Evolutionary conservation across 2,113 vertebrate species (phyloP), one percentile per base, ranked within the genome.

Genomic region (Genyomyrus donnyi): DNA sequence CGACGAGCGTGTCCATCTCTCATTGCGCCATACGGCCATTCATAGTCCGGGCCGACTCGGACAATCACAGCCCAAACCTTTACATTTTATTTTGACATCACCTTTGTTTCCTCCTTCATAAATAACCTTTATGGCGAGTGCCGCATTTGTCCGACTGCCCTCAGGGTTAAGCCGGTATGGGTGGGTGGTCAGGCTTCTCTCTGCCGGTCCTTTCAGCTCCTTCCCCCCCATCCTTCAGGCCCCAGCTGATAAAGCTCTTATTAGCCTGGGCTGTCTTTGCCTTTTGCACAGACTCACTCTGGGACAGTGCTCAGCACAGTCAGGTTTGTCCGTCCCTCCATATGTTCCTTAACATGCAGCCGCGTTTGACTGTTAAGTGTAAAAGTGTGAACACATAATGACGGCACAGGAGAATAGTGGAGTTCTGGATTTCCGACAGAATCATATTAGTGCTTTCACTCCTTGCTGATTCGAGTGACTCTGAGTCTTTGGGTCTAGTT

Each of bases 131-230:
- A 50, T 17, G 24, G 45, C 0, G 46, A 9, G 45, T 88, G 85
- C 84, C 19, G 85, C 89, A 83, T 84, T 88, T 62, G 52, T 74
- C 74, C 31, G 49, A 56, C 86, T 92, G 89, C 88, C 90, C 91
- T 31, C 24, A 74, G 35, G 70, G 85, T 87, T 21, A 77, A 49
- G 90, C 89, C 91, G 85, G 93, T 90, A 89, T 89, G 90, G 42
- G 90, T 92, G 90, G 92, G 91, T 91, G 91, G 27, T 77, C 70
- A 39, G 31, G 35, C 35, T 35, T 77, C 83, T 50, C 42, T 90
- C 70, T 77, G 70, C 5, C 39, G n/a, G 85, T 87, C 89, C 90
- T 90, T 58, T 92, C 58, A 62, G 77, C 87, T 52, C 24, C 66
- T 91, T 92, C 92, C 89, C 87, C 87, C 88, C 87, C 0, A 2